Evolutionary conservation across 2,113 vertebrate genomes (phyloP), one percentile per base, ranked within the genome.

Genomic region (Tragelaphus imberbis): DNA sequence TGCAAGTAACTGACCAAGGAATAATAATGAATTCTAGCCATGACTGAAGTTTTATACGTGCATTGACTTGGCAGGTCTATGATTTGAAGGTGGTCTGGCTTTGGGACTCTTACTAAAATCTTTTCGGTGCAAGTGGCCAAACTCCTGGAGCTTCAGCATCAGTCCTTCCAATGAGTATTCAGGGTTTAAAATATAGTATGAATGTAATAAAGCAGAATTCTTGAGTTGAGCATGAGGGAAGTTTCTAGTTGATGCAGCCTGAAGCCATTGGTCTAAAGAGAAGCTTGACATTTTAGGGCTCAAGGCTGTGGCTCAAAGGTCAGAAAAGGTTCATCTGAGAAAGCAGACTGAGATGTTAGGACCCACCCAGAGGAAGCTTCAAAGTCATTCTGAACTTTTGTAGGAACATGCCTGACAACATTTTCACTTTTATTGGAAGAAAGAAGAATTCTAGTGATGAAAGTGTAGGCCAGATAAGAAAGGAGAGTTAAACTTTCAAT

Each of bases 381-480:
- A 15, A 4, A 80, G 55, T 68, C 84, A 19, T 92, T 88, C 47
- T 65, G 40, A 53, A 86, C 30, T 61, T 51, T 10, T 51, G 7
- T 55, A 1, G 1, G 55, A 12, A 36, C 10, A n/a, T 12, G 36
- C 12, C 23, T 79, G 28, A 56, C 53, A 81, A 71, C 3, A 28
- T 82, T 88, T 96, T 91, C 82, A 94, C 56, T 95, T 95, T 75
- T 7, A 36, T 40, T 80, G 23, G 15, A 92, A 95, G 88, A 75
- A 96, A 61, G 63, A 93, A 53, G 40, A 80, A 92, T 59, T 55
- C 47, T 44, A 16, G 40, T n/a, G 84, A 75, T 75, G 94, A 96
- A 96, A 97, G n/a, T 53, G 1, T 2, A 53, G 58, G 4, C 21
- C 63, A 90, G 96, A 96, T 92, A 92, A 97, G 88, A 90, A 90